These are phyloP conservation scores for Psix sp. DNA, from an alignment of 1,140 invertebrate genomes.

Conservation along the genomic window DNA sequence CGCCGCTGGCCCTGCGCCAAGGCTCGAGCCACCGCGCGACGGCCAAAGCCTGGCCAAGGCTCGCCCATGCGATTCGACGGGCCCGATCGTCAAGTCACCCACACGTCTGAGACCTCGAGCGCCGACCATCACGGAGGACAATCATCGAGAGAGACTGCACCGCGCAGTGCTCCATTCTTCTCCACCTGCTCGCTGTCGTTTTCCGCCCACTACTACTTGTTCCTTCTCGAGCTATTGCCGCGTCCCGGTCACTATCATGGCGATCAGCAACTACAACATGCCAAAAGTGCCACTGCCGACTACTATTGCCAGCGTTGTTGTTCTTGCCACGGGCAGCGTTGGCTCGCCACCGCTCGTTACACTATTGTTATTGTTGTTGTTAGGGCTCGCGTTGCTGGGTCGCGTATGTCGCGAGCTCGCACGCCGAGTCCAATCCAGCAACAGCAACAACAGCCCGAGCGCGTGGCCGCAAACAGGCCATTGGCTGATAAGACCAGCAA, in stretches of 20 bases:
- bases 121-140: slow-evolving; percentile 33
- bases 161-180: slow-evolving; percentile 2
- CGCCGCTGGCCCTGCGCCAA: slow-evolving; percentile 8
- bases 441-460: slow-evolving; percentile 9
- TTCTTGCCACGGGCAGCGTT: slow-evolving; percentile 24
- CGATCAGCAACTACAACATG: slow-evolving; percentile 44
- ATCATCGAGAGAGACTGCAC: slow-evolving; percentile 33
- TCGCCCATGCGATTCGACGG: slow-evolving; percentile 71
- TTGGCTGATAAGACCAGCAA: not conserved
- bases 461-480: not conserved
- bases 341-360: slow-evolving; percentile 13
- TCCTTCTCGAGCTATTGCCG: slow-evolving; percentile 21
- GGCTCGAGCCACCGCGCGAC: slow-evolving; percentile 9
- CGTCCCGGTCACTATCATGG: slow-evolving; percentile 66
- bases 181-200: slow-evolving; percentile 17
- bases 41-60: slow-evolving; percentile 63
- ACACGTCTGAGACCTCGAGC: slow-evolving; percentile 62
- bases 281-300: slow-evolving; percentile 53
- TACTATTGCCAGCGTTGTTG: slow-evolving; percentile 16
- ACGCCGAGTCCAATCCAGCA: not conserved
- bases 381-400: slow-evolving; percentile 35
- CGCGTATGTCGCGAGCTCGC: slow-evolving; percentile 21
- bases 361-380: slow-evolving; percentile 33
- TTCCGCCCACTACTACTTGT: slow-evolving; percentile 19
- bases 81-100: slow-evolving; percentile 60